phyloP scores from a whole-genome alignment of 64 coral and sea anemone species.

The Montipora capricornis region DNA sequence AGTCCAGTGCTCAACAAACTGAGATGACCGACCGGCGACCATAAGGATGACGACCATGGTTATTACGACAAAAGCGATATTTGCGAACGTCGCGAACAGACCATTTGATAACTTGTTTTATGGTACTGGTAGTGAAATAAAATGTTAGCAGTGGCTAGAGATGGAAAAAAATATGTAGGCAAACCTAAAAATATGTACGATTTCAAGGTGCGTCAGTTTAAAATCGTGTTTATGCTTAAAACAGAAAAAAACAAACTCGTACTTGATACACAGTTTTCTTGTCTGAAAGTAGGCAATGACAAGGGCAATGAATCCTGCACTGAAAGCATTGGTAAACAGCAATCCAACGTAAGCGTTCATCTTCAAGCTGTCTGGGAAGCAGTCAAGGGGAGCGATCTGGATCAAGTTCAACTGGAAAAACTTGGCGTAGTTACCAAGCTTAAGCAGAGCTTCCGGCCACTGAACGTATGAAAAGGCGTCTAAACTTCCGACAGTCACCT shows the following conservation, averaged over 20 bases:
- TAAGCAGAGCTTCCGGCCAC: conserved; percentile 87
- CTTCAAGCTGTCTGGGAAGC: conserved; percentile 69
- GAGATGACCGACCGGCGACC: too few species aligned
- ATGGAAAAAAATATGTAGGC: too few species aligned
- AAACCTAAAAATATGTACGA: not conserved
- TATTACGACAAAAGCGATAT: too few species aligned
- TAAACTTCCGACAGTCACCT: conserved; percentile 84
- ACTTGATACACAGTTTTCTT: conserved; percentile 48
- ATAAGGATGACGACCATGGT: too few species aligned
- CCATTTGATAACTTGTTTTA: too few species aligned
- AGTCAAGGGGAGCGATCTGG: conserved; percentile 84
- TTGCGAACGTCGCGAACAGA: too few species aligned
- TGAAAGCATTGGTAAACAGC: conserved; percentile 35
- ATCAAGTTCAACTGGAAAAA: conserved; percentile 82
- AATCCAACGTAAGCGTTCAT: conserved; percentile 85
- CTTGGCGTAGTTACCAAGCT: conserved; percentile 77
- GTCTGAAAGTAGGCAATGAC: conserved; percentile 60
- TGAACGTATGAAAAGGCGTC: conserved; percentile 86
- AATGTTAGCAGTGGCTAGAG: too few species aligned
- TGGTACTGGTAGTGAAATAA: too few species aligned
- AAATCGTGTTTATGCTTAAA: not conserved
- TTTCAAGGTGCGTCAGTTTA: not conserved
- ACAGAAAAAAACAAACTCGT: not conserved
- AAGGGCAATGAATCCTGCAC: conserved; percentile 24
- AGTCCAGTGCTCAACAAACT: too few species aligned